Evolutionary conservation across 2,113 vertebrate species (phyloP), one percentile per base, ranked within the genome.

Genomic region (Cynocephalus volans): DNA sequence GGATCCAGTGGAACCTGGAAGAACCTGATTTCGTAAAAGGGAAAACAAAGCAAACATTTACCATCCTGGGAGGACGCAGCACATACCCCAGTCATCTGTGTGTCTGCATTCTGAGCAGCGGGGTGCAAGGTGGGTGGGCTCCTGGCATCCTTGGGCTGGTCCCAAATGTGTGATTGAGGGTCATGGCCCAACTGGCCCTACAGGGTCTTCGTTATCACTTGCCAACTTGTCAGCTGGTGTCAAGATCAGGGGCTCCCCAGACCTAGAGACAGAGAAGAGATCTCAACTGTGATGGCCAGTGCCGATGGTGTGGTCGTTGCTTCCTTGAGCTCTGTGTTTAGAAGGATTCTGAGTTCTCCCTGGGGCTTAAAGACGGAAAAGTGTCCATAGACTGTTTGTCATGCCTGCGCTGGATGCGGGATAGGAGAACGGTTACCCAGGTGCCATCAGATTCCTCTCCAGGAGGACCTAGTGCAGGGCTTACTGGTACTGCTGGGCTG

Each of bases 311-410:
- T 0, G 26, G 52, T 6, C 0, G 3, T 15, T 41, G 17, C 60
- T 26, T 50, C 69, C 36, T 41, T 0, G 15, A 60, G 75, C 36
- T 31, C 60, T 2, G 12, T 33, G 41, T 56, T 11, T 50, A 52
- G 45, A 9, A 36, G 73, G 67, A 50, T 24, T 36, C n/a, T 33
- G 52, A 36, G 28, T 36, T 56, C 54, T 52, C 10, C 45, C 13
- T 11, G 67, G 14, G 64, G 67, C 76, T 13, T 6, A 28, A 60
- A 73, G 41, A 52, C n/a, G 41, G 41, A 36, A 6, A 45, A 2
- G 19, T n/a, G 58, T 10, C 33, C 5, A 0, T 12, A 7, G 41
- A 21, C 8, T 1, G 0, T n/a, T 12, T 1, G 28, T n/a, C 12
- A 0, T 19, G 3, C 8, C n/a, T 28, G 21, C 1, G 1, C 4